Base-by-base conservation (phyloP, 2,797 vertebrate genomes). In the Poeciliopsis paucimaculata region DNA sequence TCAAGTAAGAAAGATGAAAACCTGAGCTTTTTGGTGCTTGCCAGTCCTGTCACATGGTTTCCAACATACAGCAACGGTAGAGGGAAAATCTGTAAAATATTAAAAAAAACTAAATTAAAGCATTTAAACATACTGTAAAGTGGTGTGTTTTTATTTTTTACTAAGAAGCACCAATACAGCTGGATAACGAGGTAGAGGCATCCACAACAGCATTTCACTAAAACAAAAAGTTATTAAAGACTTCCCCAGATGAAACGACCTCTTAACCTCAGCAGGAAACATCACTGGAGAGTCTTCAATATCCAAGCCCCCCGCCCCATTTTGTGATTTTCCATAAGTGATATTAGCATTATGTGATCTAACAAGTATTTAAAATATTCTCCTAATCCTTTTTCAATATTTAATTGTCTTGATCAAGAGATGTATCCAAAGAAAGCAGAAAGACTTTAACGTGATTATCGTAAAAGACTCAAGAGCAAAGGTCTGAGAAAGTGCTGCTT, bases 1-100 rank as follows among this genome's bases (percentile, higher is more conserved):
- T 70, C 3, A n/a, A 9, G 12, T 5, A 3, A 77, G 79, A 96
- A 94, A 8, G n/a, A 3, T 45, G 51, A 4, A 49, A 81, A 99
- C 98, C 98, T 98, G 93, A 99, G 94, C 90, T 97, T 98, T 86
- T 98, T 95, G 34, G 97, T 99, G 93, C 97, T 97, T 41, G 96
- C 97, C 84, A 99, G 95, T 91, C 97, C 98, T 82, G 96, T 98
- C 88, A 99, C 92, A 73, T 98, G 97, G 90, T 98, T 99, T 77
- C 97, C 97, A 86, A 97, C 88, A 31, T 98, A 98, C 75, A 99
- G 94, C 86, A 98, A 91, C 75, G 97, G 98, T 49, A 99, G 94
- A 75, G 97, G 98, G 93, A 98, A 99, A 72, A 98, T 96, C 98
- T 99, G 95, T 77, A 76, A 88, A 89, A 80, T n/a, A n/a, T n/a